Evolutionary conservation across 2,888 invertebrate genomes (phyloP), one percentile per base, ranked within the genome.

Genomic region (Acronicta psi): DNA sequence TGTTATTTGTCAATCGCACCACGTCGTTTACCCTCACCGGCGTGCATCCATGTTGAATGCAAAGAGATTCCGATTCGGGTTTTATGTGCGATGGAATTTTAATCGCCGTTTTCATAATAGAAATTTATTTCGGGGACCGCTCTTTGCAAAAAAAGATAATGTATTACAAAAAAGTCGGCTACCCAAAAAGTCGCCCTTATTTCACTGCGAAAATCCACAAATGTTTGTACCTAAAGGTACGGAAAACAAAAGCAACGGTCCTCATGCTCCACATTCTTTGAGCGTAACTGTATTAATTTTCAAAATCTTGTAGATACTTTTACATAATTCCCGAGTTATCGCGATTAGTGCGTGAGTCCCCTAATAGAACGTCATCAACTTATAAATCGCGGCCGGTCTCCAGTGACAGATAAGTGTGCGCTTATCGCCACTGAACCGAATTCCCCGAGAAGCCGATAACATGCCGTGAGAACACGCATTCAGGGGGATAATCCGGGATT

Each of bases 391-490:
- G 64, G 62, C 60, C 66, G 69, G 65, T 77, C 72, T 62, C 65
- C 70, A 74, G 50, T 70, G 84, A 87, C 84, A 90, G 90, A 91
- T 92, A 91, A 88, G 85, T 74, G 67, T 71, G 78, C 84, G 85
- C 88, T 92, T 92, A 91, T 93, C 90, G 83, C 85, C 81, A 80
- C 72, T 74, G 70, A 76, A 74, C 77, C 75, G 77, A 87, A 87
- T 86, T 84, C 87, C 83, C 79, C 75, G 73, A 74, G 78, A 81
- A 80, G 66, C 75, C 80, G 92, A 93, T 92, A 92, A 91, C 82
- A 78, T 75, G 77, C 73, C 87, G 88, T 88, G 89, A 87, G 88
- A 89, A 89, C 85, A 83, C 77, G 79, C 81, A 75, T 82, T 78
- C 76, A 70, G 70, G 66, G 66, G 85, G 79, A 83, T 88, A 84